Evolutionary conservation across 2,113 vertebrate species (phyloP).

Genomic region (Eubucco bourcierii): DNA sequence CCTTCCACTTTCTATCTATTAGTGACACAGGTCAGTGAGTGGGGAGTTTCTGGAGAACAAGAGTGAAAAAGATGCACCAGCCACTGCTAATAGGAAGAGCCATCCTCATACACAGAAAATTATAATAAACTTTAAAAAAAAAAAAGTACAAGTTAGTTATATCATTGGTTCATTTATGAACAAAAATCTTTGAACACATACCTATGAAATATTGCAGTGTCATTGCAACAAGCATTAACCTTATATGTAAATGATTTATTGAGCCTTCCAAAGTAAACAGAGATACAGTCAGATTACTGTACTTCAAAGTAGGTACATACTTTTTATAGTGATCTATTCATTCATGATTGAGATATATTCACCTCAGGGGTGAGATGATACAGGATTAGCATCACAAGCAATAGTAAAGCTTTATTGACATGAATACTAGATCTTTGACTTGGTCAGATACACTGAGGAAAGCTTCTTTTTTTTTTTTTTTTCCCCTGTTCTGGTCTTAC

Average conservation of each 20-base stretch:
- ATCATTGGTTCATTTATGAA: neutral
- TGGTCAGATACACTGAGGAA: neutral
- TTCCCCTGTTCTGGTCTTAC: neutral
- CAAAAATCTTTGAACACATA: neutral
- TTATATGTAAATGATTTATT: neutral
- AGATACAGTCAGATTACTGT: neutral
- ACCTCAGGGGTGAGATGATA: neutral
- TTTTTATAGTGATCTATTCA: neutral
- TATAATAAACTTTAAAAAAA: neutral
- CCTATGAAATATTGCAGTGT: neutral
- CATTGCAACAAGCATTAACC: neutral
- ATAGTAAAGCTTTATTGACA: slow-evolving; percentile 15
- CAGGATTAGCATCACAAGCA: slow-evolving; percentile 11
- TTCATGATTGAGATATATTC: neutral
- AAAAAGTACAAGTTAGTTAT: neutral
- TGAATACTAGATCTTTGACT: neutral
- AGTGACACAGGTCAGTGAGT: neutral
- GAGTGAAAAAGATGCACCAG: neutral
- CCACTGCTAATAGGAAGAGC: neutral
- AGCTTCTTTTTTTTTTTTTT: neutral
- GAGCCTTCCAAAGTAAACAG: neutral
- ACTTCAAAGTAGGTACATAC: neutral
- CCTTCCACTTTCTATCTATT: neutral
- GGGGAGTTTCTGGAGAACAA: accelerated
- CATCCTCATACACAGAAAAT: neutral